These are phyloP conservation scores for Uromys caudimaculatus DNA, from an alignment of 2,797 vertebrate species.

Conservation along the genomic window DNA sequence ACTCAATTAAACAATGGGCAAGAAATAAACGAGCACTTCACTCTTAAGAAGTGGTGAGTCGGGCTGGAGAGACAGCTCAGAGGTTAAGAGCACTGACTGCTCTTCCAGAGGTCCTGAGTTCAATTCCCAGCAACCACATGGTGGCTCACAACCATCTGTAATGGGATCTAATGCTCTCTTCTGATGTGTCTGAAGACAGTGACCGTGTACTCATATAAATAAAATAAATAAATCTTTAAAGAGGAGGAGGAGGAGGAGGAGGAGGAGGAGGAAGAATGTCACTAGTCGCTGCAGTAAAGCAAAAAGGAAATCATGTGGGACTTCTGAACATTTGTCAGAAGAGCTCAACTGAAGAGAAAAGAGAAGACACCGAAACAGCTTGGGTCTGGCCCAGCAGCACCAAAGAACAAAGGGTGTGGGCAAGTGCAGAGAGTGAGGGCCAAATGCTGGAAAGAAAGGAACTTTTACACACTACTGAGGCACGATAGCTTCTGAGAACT, in stretches of 20 bases:
- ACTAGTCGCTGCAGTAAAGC: neutral
- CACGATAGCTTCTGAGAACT: neutral
- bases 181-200: too few relatives aligned
- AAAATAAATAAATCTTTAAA: too few relatives aligned
- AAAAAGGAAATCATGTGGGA: neutral
- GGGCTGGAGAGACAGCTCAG: too few relatives aligned
- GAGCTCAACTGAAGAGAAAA: neutral
- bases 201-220: too few relatives aligned
- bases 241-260: too few relatives aligned
- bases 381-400: too few relatives aligned
- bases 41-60: neutral
- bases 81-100: too few relatives aligned
- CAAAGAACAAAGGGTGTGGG: neutral
- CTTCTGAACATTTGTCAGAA: neutral
- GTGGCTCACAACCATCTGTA: too few relatives aligned
- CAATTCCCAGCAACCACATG: too few relatives aligned
- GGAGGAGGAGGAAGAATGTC: too few relatives aligned
- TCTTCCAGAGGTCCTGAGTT: too few relatives aligned
- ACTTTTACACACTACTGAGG: neutral
- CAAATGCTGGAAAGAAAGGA: neutral
- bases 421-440: neutral
- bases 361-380: neutral
- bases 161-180: too few relatives aligned
- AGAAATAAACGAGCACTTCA: neutral
- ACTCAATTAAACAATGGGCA: slow-evolving; percentile 7